Conservation (phyloP, 2,797 vertebrate species). For the Chaunax sp. region DNA sequence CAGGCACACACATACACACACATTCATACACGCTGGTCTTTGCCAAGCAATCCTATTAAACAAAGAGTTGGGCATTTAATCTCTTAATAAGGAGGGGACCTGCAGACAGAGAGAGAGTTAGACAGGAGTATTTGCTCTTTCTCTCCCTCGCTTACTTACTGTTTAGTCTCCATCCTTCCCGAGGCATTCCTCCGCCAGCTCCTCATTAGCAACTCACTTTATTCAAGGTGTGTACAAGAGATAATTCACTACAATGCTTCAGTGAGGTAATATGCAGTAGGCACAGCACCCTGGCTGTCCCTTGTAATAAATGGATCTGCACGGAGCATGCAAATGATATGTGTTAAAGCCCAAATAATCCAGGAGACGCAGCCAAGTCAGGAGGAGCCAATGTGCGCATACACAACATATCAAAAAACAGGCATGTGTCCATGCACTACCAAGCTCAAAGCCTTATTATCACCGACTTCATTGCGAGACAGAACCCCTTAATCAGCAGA, state of each 20-base stretch:
- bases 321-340: slow-evolving; percentile 26
- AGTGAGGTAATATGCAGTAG: slow-evolving; percentile 26
- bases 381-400: neutral
- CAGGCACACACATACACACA: slow-evolving; percentile 29
- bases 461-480: slow-evolving; percentile 13
- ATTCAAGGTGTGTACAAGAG: slow-evolving; percentile 47
- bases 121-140: slow-evolving; percentile 40
- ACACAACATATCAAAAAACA: slow-evolving; percentile 6
- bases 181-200: slow-evolving; percentile 34
- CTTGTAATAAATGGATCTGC: slow-evolving; percentile 19
- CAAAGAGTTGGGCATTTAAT: slow-evolving; percentile 71
- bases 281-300: slow-evolving; percentile 7
- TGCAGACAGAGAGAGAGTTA: slow-evolving; percentile 47
- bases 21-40: slow-evolving; percentile 33
- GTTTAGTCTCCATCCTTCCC: slow-evolving; percentile 38
- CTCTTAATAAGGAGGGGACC: slow-evolving; percentile 57
- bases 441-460: slow-evolving; percentile 33
- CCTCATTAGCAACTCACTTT: slow-evolving; percentile 54
- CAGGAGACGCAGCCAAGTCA: neutral
- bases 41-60: slow-evolving; percentile 80
- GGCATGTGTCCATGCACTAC: slow-evolving; percentile 1
- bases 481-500: slow-evolving; percentile 12
- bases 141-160: slow-evolving; percentile 21
- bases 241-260: slow-evolving; percentile 46
- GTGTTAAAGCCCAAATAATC: slow-evolving; percentile 33